A percentile compares a stretch with the other conserved stretches of the same genome.
phyloP scores from a whole-genome alignment of 2,113 vertebrate species.

The Cyprichromis sp. region DNA sequence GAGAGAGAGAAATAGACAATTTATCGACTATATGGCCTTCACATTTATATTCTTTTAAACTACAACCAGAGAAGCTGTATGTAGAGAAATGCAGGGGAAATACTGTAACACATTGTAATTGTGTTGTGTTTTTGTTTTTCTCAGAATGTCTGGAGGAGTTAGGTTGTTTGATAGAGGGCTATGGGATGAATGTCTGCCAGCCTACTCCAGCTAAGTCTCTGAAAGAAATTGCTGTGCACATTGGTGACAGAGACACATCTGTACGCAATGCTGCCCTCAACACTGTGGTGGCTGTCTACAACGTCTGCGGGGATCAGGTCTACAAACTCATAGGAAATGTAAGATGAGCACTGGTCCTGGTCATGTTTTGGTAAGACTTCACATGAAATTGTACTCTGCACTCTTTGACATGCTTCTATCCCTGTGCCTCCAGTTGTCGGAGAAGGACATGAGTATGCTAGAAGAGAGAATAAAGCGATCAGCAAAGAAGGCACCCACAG shows the following conservation, averaged over 20 bases:
- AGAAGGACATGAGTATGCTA: constrained; percentile 99
- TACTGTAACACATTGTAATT: background rate
- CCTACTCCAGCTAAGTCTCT: constrained; percentile 91
- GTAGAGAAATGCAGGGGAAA: background rate
- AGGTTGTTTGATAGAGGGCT: constrained; percentile 89
- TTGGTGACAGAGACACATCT: constrained; percentile 91
- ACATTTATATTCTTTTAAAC: background rate
- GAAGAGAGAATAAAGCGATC: constrained; percentile 96
- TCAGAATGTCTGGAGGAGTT: constrained; percentile 96
- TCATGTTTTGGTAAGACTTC: background rate
- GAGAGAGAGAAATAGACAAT: background rate
- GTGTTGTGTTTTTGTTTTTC: background rate
- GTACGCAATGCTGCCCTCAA: constrained; percentile 96
- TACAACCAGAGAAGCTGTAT: background rate
- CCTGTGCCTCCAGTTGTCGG: constrained; percentile 77
- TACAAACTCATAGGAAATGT: constrained; percentile 98
- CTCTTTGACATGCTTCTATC: background rate
- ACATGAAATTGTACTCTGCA: background rate
- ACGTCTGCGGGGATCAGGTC: constrained; percentile 91
- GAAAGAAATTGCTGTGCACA: constrained; percentile 93
- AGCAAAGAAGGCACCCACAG: constrained; percentile 81
- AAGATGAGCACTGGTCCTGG: constrained; percentile 44
- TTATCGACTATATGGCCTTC: background rate
- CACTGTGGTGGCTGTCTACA: constrained; percentile 93
- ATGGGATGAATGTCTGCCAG: constrained; percentile 96